Evolutionary conservation across 2,888 invertebrate genomes (phyloP).

Genomic region (Oasisia sp.): DNA sequence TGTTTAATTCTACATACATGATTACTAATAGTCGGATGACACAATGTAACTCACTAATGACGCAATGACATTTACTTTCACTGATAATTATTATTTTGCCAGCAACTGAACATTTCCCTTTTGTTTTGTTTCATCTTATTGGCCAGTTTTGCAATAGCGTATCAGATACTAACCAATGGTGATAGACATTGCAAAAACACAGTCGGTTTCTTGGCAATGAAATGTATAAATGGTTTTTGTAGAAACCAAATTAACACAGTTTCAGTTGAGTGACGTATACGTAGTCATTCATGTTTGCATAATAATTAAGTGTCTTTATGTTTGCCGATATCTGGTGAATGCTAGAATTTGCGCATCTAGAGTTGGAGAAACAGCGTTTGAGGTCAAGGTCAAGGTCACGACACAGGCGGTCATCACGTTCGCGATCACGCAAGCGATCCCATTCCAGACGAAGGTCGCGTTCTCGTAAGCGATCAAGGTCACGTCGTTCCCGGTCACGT

Average conservation of each 20-base stretch:
- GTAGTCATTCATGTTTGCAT: constrained; percentile 11
- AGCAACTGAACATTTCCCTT: too few species aligned
- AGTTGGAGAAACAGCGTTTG: constrained; percentile 20
- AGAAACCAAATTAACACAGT: background rate
- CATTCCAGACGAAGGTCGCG: constrained; percentile 18
- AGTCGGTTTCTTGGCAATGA: background rate
- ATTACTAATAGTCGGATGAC: too few species aligned
- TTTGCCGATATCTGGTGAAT: constrained; percentile 18
- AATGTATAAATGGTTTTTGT: background rate
- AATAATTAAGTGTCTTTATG: constrained; percentile 11
- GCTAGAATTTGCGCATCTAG: background rate
- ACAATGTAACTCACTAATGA: too few species aligned
- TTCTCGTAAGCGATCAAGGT: constrained; percentile 19
- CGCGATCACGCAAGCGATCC: constrained; percentile 20
- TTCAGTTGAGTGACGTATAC: background rate
- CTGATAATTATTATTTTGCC: too few species aligned
- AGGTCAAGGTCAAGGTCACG: constrained; percentile 28
- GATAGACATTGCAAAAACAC: too few species aligned
- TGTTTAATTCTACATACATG: too few species aligned
- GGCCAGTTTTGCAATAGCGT: too few species aligned
- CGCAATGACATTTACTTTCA: too few species aligned
- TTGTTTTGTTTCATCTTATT: too few species aligned
- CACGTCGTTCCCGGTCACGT: constrained; percentile 23
- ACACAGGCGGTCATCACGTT: constrained; percentile 21
- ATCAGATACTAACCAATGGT: too few species aligned